These are phyloP conservation scores for Phataginus tetradactyla DNA, from an alignment of 2,797 vertebrate genomes.

Conservation along the genomic window DNA sequence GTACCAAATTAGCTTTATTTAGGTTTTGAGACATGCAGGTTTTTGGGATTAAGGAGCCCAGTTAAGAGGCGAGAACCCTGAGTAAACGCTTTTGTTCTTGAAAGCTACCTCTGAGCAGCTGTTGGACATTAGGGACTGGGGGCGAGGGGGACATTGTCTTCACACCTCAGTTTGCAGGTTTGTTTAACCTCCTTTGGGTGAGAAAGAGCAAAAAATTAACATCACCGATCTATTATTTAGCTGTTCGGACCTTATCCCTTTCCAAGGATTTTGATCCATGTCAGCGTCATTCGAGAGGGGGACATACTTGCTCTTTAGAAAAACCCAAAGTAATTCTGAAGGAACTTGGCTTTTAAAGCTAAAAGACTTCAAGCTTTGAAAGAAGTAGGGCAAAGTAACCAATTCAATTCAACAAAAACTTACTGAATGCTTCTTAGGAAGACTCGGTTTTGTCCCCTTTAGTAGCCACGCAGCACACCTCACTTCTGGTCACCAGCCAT, in stretches of 20 bases:
- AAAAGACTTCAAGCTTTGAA: not conserved
- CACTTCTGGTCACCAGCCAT: not conserved
- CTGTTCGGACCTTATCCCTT: not conserved
- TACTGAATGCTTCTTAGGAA: not conserved
- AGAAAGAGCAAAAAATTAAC: constrained; percentile 6
- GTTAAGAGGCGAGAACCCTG: not conserved
- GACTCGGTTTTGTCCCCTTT: not conserved
- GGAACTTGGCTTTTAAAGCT: not conserved
- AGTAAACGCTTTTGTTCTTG: not conserved
- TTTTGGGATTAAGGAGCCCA: not conserved
- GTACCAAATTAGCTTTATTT: constrained; percentile 40
- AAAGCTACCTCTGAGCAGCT: not conserved
- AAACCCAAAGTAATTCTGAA: constrained; percentile 35
- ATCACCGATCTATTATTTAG: not conserved
- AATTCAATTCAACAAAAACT: not conserved
- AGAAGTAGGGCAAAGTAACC: not conserved
- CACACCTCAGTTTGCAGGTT: not conserved
- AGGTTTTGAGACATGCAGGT: not conserved
- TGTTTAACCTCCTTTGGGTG: not conserved
- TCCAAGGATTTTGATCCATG: not conserved
- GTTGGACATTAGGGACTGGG: not conserved
- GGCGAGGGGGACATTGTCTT: not conserved
- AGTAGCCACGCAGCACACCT: not conserved
- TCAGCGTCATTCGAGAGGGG: not conserved
- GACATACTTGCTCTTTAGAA: not conserved